phyloP scores from a whole-genome alignment of 1,140 invertebrate genomes.

The Portunus trituberculatus region DNA sequence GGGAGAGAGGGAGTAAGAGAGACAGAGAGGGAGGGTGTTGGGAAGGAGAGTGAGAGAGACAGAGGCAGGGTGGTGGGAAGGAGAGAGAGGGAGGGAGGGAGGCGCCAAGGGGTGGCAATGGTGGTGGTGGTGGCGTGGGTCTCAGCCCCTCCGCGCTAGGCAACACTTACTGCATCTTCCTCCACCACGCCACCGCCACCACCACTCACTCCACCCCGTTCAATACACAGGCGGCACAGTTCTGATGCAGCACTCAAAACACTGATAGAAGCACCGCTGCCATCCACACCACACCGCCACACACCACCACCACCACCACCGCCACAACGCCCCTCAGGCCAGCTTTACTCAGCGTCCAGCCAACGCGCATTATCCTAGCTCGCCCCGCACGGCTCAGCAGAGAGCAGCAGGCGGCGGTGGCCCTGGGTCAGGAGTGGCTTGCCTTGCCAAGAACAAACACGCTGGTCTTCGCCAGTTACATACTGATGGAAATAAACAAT shows the following conservation, averaged over 20 bases:
- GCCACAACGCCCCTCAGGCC: neutral
- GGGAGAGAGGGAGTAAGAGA: neutral
- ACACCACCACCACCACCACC: neutral
- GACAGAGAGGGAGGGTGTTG: neutral
- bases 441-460: neutral
- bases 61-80: neutral
- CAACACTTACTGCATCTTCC: conserved; percentile 35
- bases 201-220: neutral
- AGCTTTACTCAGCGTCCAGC: neutral
- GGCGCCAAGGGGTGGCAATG: conserved; percentile 10
- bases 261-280: neutral
- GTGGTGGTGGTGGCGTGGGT: conserved; percentile 62
- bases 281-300: neutral
- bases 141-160: neutral
- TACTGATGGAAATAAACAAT: conserved; percentile 4
- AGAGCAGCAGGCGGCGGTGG: conserved; percentile 1
- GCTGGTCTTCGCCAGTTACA: neutral
- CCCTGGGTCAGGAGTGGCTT: neutral
- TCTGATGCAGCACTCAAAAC: conserved; percentile 3
- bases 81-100: neutral
- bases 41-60: neutral
- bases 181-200: neutral
- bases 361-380: neutral
- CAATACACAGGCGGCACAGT: conserved; percentile 33
- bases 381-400: neutral